A percentile compares a stretch with the other conserved stretches of the same genome.
These are phyloP conservation scores for Saxidomus purpurata DNA, from an alignment of 1,140 invertebrate species.

Conservation along the genomic window DNA sequence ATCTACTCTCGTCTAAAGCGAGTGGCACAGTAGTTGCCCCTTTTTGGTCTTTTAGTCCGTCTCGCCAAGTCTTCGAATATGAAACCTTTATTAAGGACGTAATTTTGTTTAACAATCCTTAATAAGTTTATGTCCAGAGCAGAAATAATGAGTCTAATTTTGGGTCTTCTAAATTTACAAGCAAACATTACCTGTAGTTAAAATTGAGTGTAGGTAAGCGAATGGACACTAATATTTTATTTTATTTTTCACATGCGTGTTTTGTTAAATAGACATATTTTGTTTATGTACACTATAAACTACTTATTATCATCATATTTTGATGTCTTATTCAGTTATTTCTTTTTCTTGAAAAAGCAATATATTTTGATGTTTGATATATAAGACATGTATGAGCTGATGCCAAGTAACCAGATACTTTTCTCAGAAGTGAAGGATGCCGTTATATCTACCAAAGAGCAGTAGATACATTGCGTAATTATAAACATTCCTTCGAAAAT, in stretches of 20 bases:
- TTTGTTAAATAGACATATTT: too few relatives aligned
- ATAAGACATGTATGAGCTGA: not conserved
- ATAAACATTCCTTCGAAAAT: not conserved
- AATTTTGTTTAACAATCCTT: not conserved
- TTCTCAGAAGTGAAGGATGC: slow-evolving; percentile 20
- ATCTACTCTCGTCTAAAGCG: not conserved
- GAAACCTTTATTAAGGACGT: not conserved
- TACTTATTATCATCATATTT: too few relatives aligned
- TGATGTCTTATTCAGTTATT: too few relatives aligned
- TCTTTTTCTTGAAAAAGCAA: too few relatives aligned
- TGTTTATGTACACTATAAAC: too few relatives aligned
- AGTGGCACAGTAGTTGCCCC: not conserved
- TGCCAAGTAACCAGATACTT: not conserved
- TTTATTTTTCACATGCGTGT: slow-evolving; percentile 16
- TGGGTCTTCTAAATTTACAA: not conserved
- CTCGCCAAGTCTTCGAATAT: not conserved
- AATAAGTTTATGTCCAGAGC: not conserved
- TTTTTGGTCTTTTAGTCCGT: not conserved
- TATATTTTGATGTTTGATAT: too few relatives aligned
- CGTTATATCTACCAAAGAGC: not conserved
- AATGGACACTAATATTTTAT: too few relatives aligned
- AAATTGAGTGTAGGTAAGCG: not conserved
- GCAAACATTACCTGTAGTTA: not conserved
- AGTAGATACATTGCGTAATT: not conserved
- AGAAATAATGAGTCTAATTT: not conserved